These are phyloP conservation scores for Hyperoodon ampullatus DNA, from an alignment of 2,113 vertebrate species.

Conservation along the genomic window DNA sequence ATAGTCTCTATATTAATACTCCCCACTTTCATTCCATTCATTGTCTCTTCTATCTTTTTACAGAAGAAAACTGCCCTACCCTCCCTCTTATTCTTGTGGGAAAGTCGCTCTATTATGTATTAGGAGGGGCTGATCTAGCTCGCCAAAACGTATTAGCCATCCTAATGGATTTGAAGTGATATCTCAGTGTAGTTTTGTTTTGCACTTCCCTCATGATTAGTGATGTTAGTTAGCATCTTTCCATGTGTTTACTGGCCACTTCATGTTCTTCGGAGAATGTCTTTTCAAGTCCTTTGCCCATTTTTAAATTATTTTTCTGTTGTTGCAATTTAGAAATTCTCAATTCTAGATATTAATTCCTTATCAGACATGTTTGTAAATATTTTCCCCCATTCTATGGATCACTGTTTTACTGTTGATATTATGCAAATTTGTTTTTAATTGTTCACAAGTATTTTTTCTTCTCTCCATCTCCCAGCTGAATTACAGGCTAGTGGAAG, in stretches of 20 bases:
- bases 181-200: neutral
- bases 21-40: neutral
- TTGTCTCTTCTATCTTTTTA: neutral
- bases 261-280: neutral
- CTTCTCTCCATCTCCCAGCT: neutral
- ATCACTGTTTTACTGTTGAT: neutral
- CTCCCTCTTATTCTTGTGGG: neutral
- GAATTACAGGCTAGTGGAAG: neutral
- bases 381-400: neutral
- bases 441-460: neutral
- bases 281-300: neutral
- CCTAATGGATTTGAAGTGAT: neutral
- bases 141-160: neutral
- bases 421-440: neutral
- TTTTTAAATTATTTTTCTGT: neutral
- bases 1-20: neutral
- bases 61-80: neutral
- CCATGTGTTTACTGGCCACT: neutral
- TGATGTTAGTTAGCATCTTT: neutral
- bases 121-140: neutral
- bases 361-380: neutral
- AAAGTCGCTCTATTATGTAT: neutral
- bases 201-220: neutral
- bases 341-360: neutral
- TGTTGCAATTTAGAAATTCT: neutral